A percentile compares a stretch with the other conserved stretches of the same genome.
Conservation (phyloP, 2,113 vertebrate species). For the Montifringilla adamsi region DNA sequence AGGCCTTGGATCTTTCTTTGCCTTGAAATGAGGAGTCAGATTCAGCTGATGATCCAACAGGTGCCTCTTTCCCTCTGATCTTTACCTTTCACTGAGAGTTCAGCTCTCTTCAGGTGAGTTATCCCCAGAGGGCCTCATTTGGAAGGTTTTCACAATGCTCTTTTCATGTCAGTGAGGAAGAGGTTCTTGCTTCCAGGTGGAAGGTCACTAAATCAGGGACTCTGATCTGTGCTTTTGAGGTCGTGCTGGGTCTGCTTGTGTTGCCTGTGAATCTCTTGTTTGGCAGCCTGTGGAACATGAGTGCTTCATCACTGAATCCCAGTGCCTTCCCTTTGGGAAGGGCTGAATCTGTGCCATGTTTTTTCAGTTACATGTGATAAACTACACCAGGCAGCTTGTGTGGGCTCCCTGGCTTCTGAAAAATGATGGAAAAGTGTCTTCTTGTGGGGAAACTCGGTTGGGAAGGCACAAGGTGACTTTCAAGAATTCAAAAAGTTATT, state of each 20-base stretch:
- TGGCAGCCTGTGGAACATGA: neutral
- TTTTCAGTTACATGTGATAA: neutral
- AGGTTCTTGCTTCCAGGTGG: neutral
- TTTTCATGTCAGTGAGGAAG: neutral
- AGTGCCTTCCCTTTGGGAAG: neutral
- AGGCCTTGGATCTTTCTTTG: neutral
- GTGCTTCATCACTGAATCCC: neutral
- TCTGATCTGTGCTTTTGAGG: neutral
- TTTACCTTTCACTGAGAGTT: neutral
- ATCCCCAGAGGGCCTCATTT: neutral
- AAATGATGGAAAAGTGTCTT: neutral
- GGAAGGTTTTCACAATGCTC: neutral
- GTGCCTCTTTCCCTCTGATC: neutral
- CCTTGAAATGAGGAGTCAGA: neutral
- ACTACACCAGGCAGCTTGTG: neutral
- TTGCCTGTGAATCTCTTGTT: accelerated
- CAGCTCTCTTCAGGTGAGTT: neutral
- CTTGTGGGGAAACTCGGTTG: neutral
- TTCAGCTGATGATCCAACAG: neutral
- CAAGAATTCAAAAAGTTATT: neutral
- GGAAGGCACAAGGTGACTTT: neutral
- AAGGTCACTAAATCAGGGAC: neutral
- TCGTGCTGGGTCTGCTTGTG: neutral
- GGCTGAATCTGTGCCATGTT: neutral
- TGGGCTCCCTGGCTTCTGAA: neutral